These are phyloP conservation scores for Eristalinus sepulchralis DNA, from an alignment of 2,888 invertebrate species.

Conservation along the genomic window DNA sequence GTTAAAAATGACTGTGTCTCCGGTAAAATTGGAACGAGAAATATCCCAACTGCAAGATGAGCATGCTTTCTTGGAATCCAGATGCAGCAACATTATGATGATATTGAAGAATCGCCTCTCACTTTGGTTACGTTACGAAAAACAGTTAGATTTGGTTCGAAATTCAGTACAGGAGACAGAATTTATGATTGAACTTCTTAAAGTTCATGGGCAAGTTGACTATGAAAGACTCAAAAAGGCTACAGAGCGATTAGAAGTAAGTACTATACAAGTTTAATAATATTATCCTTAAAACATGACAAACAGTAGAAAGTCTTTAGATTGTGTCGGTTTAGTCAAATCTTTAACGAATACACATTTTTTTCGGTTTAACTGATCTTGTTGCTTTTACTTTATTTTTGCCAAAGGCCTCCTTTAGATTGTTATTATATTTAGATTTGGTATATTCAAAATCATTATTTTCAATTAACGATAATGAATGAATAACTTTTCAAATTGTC, in stretches of 20 bases:
- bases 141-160: slow-evolving; percentile 89
- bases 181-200: slow-evolving; percentile 92
- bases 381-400: too few species aligned
- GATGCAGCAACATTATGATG: slow-evolving; percentile 86
- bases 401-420: too few species aligned
- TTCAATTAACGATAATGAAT: too few species aligned
- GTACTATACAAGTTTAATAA: slow-evolving; percentile 74
- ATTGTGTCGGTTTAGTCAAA: too few species aligned
- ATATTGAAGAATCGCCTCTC: slow-evolving; percentile 85
- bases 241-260: slow-evolving; percentile 92
- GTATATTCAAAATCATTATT: too few species aligned
- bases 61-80: slow-evolving; percentile 87
- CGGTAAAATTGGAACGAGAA: slow-evolving; percentile 88
- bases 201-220: slow-evolving; percentile 92
- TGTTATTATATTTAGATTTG: too few species aligned
- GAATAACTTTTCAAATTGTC: too few species aligned
- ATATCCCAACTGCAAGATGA: slow-evolving; percentile 88
- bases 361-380: too few species aligned
- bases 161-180: slow-evolving; percentile 92
- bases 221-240: slow-evolving; percentile 91
- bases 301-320: not conserved
- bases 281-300: not conserved
- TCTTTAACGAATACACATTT: too few species aligned
- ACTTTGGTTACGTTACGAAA: slow-evolving; percentile 90
- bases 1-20: slow-evolving; percentile 88